Base-by-base conservation (phyloP, 2,888 invertebrate genomes). In the Oasisia sp. region DNA sequence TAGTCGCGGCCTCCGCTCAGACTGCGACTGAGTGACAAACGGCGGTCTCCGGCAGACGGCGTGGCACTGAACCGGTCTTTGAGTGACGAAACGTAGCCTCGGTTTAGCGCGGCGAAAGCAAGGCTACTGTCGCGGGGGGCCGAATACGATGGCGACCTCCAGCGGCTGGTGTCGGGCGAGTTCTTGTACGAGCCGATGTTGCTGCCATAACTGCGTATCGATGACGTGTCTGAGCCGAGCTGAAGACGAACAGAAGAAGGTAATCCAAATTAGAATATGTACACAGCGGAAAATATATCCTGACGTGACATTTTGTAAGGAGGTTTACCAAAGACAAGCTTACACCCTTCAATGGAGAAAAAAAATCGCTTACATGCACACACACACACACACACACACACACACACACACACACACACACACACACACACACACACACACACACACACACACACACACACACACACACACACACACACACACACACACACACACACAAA, bases 11-110 rank as follows among this genome's bases (percentile, higher is more conserved):
- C 74, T 74, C 74, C 74, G 27, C 74, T 74, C 74, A 74, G 27
- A 74, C 74, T 74, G 19, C 74, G 74, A 74, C 74, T 74, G 74
- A 74, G 3, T 5, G 74, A 74, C 27, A 74, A 74, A 27, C 74
- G 74, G 19, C 74, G 74, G 19, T 74, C 74, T 74, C 74, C 74
- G 19, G 74, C 44, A 3, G 44, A 27, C 9, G 44, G 38, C 32
- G 92, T 74, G 14, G 45, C 11, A 45, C 90, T 92, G 91, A 92
- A 93, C 90, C 90, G 91, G 58, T 91, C 91, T 89, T 89, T 91
- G 38, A 93, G 92, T 32, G 92, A 91, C 44, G 92, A 92, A n/a
- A 93, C 93, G 45, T 89, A 89, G 32, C 92, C 92, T 12, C 92
- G 45, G 50, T 91, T 74, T 12, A 32, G 32, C 32, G 89, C 32